phyloP scores from a whole-genome alignment of 2,113 vertebrate species.

The Variabilichromis moorii region DNA sequence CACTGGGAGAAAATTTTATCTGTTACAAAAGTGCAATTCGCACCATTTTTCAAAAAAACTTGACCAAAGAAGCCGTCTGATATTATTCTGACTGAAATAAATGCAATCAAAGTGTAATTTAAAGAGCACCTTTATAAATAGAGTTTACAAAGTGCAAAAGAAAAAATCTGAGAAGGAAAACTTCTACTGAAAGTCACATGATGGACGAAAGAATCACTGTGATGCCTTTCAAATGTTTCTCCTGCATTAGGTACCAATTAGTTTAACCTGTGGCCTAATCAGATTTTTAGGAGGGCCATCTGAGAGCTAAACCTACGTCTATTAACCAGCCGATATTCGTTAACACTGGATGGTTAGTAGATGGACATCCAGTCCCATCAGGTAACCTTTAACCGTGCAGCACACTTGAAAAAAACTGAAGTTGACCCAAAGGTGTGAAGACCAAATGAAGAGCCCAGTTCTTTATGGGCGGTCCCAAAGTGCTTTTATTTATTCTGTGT shows the following conservation, averaged over 20 bases:
- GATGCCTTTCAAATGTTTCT: neutral
- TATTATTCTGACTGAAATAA: neutral
- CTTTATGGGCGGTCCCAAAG: neutral
- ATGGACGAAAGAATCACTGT: neutral
- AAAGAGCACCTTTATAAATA: fast-evolving
- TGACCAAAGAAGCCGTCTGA: neutral
- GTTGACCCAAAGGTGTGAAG: neutral
- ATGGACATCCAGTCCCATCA: neutral
- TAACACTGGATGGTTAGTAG: neutral
- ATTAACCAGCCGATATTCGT: fast-evolving
- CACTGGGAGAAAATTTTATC: neutral
- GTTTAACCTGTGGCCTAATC: neutral
- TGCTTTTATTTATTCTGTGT: neutral
- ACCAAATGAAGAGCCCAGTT: neutral
- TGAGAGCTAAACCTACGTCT: neutral
- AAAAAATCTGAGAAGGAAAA: neutral
- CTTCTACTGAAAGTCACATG: neutral
- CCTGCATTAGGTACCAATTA: neutral
- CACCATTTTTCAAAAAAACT: neutral
- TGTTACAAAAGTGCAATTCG: fast-evolving
- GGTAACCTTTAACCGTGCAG: neutral
- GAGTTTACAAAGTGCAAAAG: neutral
- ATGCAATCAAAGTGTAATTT: neutral
- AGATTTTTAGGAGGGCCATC: neutral
- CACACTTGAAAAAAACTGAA: fast-evolving